These are phyloP conservation scores for Lophotis ruficrista DNA, from an alignment of 2,113 vertebrate species.

Conservation along the genomic window DNA sequence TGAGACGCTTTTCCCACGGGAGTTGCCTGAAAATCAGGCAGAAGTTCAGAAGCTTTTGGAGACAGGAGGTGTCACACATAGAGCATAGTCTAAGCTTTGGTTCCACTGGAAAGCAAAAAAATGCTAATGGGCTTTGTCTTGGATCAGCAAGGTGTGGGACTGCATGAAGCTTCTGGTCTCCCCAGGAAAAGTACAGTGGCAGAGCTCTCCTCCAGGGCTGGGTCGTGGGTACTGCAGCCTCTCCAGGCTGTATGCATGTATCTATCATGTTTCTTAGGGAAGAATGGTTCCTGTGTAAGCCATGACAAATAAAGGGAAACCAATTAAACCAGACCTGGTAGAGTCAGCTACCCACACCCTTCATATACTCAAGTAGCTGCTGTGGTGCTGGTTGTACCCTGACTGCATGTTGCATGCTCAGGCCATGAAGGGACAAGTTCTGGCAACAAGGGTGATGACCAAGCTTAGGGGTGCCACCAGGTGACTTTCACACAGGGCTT, in stretches of 20 bases:
- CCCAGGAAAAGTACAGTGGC: background rate
- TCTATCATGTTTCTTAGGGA: background rate
- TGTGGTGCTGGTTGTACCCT: background rate
- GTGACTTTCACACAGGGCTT: background rate
- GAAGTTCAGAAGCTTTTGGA: background rate
- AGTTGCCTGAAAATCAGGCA: background rate
- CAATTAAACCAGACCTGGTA: background rate
- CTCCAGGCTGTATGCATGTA: background rate
- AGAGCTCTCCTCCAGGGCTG: background rate
- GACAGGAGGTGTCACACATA: accelerated
- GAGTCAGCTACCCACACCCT: background rate
- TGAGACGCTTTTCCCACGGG: background rate
- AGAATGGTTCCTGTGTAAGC: background rate
- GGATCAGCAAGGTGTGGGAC: background rate
- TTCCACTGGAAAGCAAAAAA: background rate
- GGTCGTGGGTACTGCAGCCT: background rate
- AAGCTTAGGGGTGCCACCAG: background rate
- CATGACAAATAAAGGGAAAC: background rate
- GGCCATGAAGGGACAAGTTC: background rate
- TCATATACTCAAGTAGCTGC: background rate
- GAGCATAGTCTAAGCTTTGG: background rate
- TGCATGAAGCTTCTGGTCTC: background rate
- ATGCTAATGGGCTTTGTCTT: background rate
- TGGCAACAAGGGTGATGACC: background rate
- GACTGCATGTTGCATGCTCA: background rate